Conservation (phyloP, 2,113 vertebrate species). For the Percina caprodes region DNA sequence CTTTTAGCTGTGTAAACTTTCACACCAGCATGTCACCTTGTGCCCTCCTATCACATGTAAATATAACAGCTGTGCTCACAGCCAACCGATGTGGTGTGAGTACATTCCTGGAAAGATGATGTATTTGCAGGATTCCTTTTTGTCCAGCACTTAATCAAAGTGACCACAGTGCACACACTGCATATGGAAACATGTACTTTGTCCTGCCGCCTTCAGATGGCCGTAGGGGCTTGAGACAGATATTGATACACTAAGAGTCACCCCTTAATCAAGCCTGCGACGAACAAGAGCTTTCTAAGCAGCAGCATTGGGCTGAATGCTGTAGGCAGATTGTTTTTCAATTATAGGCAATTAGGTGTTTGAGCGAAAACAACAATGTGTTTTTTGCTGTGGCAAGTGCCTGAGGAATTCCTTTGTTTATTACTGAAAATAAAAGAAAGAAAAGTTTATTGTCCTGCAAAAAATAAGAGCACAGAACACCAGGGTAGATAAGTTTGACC, state of each 20-base stretch:
- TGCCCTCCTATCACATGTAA: conserved; percentile 26
- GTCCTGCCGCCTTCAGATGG: conserved; percentile 3
- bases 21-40: conserved; percentile 14
- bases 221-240: not conserved
- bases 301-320: conserved; percentile 5
- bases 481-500: too few species aligned
- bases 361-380: not conserved
- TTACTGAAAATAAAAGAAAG: not conserved
- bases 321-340: conserved; percentile 37
- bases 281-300: conserved; percentile 12
- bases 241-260: not conserved
- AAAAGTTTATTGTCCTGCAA: not conserved
- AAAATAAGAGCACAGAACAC: not conserved
- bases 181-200: not conserved
- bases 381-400: not conserved
- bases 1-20: conserved; percentile 37
- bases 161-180: not conserved
- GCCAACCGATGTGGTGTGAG: conserved; percentile 7
- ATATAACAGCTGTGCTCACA: conserved; percentile 17
- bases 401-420: not conserved
- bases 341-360: conserved; percentile 14
- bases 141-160: conserved; percentile 5
- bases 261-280: not conserved
- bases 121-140: conserved; percentile 8
- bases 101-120: conserved; percentile 6